Evolutionary conservation across 2,797 vertebrate genomes (phyloP), one percentile per base, ranked within the genome.

Genomic region (Gambusia yucatana): DNA sequence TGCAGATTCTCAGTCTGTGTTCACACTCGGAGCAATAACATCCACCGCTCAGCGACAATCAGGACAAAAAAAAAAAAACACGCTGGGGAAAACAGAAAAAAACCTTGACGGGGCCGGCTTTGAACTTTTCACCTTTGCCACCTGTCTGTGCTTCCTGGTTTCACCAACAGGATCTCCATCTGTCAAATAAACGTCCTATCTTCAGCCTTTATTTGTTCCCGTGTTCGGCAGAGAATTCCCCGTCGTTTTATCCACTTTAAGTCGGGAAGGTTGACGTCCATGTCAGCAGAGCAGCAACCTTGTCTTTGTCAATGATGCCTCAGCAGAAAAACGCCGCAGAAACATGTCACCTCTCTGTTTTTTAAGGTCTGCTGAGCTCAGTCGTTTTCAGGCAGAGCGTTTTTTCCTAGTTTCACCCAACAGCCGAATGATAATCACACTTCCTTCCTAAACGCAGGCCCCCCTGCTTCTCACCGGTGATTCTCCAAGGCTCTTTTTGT

Each of bases 401-500:
- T 76, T 59, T 59, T 44, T 41, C 13, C 22, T 14, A 28, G 36
- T 44, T 78, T 73, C 20, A 78, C 73, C 70, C n/a, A 78, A 43
- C 74, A 77, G 57, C 86, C 72, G 25, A 13, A 28, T 79, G 61
- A 72, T 80, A 20, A 16, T 79, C 82, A 83, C 71, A 73, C 90
- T 94, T 94, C 93, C 93, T 94, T 94, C 93, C 93, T 91, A 84
- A 91, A 82, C 78, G 89, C 84, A 84, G 83, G 83, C 80, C 80
- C 79, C 76, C 67, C 46, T 78, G 90, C 88, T 91, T 88, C 87
- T 85, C 78, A 48, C 84, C 85, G 57, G 57, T 75, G 86, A 84
- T 78, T 87, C 92, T 89, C 89, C 90, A 84, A 90, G 91, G 88
- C 83, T 88, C 28, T 81, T 77, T 82, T 77, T 63, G 77, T 84